Base-by-base conservation (phyloP, 2,113 vertebrate genomes). In the Corythoichthys haematopterus region DNA sequence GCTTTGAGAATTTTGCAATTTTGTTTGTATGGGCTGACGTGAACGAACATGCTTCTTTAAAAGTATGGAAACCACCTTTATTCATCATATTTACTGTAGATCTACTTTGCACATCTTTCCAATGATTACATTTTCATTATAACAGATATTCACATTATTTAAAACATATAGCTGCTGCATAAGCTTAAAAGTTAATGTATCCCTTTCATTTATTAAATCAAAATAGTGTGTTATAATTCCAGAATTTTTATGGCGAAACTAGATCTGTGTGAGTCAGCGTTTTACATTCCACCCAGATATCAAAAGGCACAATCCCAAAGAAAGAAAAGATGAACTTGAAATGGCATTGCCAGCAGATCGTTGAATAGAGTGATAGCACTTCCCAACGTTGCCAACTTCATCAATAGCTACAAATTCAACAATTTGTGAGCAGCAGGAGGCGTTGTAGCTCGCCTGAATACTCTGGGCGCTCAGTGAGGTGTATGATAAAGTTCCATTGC, bases 361-460 rank as follows among this genome's bases (percentile, higher is more conserved):
- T 47, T 40, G 64, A 10, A 89, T 88, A 13, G 80, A 85, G 9
- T 87, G 78, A 48, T 63, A 76, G 71, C 89, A 92, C 46, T 50
- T 88, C n/a, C 88, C 90, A 46, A 88, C 87, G 16, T 92, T 91
- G 38, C 90, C 88, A 36, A 80, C 74, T 58, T 85, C 75, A 79
- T 91, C 90, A 3, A 90, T 76, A 36, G 85, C 81, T 4, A 82
- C 16, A 14, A 92, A 28, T 58, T 86, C 82, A 2, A 89, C 80
- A n/a, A 76, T 75, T 46, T 84, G 82, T 0, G 89, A 87, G 66
- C 91, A 91, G 76, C 90, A 92, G 47, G 90, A 87, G 28, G 86
- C 78, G 1, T 48, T 85, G 74, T 88, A 91, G 15, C 52, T 35
- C 2, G 76, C 84, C 20, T 69, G 20, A 10, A 87, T 8, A 1